Conservation (phyloP, 2,113 vertebrate species). For the Noctilio leporinus region DNA sequence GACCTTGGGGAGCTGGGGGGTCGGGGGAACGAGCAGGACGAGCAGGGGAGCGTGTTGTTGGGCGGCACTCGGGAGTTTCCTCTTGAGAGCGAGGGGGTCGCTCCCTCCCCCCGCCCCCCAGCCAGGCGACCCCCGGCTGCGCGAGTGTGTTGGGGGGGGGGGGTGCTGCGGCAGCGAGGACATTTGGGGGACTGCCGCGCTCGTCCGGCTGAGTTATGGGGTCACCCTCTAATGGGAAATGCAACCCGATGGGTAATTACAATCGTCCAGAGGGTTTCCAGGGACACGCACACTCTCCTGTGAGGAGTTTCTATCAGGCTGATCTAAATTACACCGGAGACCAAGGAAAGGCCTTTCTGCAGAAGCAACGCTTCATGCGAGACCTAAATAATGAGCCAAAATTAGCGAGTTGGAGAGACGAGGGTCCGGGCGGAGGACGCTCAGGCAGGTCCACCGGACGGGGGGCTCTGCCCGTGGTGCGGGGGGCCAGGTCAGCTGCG, state of each 20-base stretch:
- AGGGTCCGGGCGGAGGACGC: background rate
- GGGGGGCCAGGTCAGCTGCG: accelerated
- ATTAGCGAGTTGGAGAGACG: constrained; percentile 1
- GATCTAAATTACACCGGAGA: constrained; percentile 63
- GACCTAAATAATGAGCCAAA: constrained; percentile 34
- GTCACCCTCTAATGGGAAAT: constrained; percentile 21
- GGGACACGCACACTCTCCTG: background rate
- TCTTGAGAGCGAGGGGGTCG: background rate
- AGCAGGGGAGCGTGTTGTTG: too few relatives aligned
- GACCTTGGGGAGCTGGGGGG: too few relatives aligned
- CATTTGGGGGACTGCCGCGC: background rate
- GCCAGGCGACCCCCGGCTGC: too few relatives aligned
- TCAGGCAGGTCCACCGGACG: too few relatives aligned
- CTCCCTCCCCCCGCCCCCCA: too few relatives aligned
- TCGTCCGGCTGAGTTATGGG: background rate
- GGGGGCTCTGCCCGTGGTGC: too few relatives aligned
- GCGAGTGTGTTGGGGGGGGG: background rate
- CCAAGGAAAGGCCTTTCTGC: constrained; percentile 15
- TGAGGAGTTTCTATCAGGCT: constrained; percentile 8
- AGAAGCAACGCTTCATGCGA: constrained; percentile 48
- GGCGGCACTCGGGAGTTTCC: too few relatives aligned
- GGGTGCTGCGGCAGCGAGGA: too few relatives aligned
- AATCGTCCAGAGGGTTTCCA: constrained; percentile 2
- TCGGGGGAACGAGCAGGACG: too few relatives aligned
- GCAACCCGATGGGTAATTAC: constrained; percentile 30